phyloP scores from a whole-genome alignment of 1,140 invertebrate species.

The Ceratitis capitata region DNA sequence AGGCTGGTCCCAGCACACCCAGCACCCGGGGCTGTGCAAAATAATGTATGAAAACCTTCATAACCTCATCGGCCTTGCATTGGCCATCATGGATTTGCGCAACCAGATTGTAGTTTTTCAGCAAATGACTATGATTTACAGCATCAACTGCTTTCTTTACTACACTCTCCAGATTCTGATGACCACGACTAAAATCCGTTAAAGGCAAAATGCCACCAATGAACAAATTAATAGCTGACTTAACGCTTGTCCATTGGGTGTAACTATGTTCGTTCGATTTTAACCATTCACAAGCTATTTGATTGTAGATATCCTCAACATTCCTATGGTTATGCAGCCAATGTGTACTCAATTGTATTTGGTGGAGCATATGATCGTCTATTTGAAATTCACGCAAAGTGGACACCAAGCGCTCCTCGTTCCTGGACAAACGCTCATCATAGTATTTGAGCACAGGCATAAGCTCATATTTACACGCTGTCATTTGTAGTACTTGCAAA shows the following conservation, averaged over 20 bases:
- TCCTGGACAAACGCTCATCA: slow-evolving; percentile 66
- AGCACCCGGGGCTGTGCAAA: slow-evolving; percentile 69
- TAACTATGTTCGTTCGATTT: slow-evolving; percentile 68
- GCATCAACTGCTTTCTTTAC: slow-evolving; percentile 74
- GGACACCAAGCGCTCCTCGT: slow-evolving; percentile 68
- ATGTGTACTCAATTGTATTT: background rate
- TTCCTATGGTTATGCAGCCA: background rate
- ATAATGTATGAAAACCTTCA: slow-evolving; percentile 83
- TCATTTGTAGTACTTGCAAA: slow-evolving; percentile 48
- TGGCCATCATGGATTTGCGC: slow-evolving; percentile 74
- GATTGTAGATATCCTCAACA: slow-evolving; percentile 52
- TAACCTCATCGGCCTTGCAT: slow-evolving; percentile 79
- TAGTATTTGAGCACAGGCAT: slow-evolving; percentile 76
- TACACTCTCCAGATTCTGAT: slow-evolving; percentile 72
- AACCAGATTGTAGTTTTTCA: slow-evolving; percentile 73
- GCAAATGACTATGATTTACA: slow-evolving; percentile 73
- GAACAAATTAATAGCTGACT: slow-evolving; percentile 68
- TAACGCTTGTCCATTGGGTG: slow-evolving; percentile 69
- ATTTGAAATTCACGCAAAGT: slow-evolving; percentile 48
- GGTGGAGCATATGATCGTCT: background rate
- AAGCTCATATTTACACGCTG: slow-evolving; percentile 73
- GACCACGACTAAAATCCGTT: slow-evolving; percentile 68
- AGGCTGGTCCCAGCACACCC: slow-evolving; percentile 84
- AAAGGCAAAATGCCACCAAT: slow-evolving; percentile 85
- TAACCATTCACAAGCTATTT: slow-evolving; percentile 79